Evolutionary conservation across 2,888 invertebrate species (phyloP), one percentile per base, ranked within the genome.

Genomic region (Labia minor): DNA sequence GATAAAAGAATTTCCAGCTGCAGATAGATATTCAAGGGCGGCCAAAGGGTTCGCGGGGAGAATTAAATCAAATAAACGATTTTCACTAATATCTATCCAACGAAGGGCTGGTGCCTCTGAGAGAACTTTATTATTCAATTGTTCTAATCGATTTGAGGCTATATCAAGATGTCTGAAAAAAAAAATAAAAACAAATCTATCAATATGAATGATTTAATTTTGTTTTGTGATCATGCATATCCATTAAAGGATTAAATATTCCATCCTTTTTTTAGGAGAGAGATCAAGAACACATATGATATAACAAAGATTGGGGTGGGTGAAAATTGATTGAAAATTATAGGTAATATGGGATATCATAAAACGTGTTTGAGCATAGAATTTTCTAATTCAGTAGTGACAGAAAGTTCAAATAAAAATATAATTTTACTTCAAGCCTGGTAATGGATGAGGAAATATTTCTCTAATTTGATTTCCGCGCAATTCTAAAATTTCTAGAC

Each of bases 401-500:
- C n/a, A n/a, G n/a, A n/a, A n/a, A n/a, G n/a, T n/a, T 26, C 3
- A 26, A 26, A 26, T 26, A 26, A 26, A 26, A 49, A 49, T 33
- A 8, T 14, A 14, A n/a, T 49, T n/a, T 49, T 49, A 49, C 49
- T 49, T 49, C 3, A 49, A 16, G 14, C 6, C 49, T 3, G 49
- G 49, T 10, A 49, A 14, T 49, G 49, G 3, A 16, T 49, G 49
- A 4, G 49, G 3, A 3, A 14, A 2, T 4, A 49, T 49, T 8
- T 49, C 49, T 14, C 49, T 49, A 10, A 49, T 3, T 16, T 49
- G 49, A 14, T 49, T 49, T 49, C 49, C 49, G 3, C 49, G 85
- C 61, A 92, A 75, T 74, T 92, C 90, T 62, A 93, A 76, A 69
- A 85, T 79, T 77, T 92, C 90, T 66, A 93, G 75, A 63, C 84